A percentile compares a stretch with the other conserved stretches of the same genome.
phyloP scores from a whole-genome alignment of 1,140 invertebrate species.

The Batillaria attramentaria region DNA sequence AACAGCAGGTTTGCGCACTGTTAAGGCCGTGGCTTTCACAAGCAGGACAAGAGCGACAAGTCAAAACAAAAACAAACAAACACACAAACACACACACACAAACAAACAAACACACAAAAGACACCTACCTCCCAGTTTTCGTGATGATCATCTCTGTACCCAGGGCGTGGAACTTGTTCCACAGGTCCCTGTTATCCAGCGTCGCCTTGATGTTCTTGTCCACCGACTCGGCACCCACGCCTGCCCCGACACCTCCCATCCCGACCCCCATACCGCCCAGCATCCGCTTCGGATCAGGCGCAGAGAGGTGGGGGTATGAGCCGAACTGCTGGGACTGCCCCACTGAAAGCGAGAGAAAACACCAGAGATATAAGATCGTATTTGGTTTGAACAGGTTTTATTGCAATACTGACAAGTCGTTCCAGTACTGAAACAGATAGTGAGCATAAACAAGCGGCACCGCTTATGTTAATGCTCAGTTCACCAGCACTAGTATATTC shows the following conservation, averaged over 20 bases:
- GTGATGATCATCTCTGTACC: constrained; percentile 99
- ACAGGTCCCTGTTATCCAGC: constrained; percentile 81
- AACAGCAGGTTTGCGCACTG: too few species aligned
- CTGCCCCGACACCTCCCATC: constrained; percentile 24
- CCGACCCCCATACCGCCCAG: constrained; percentile 47
- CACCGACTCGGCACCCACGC: constrained; percentile 45
- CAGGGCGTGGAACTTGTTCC: constrained; percentile 98
- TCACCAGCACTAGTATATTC: too few species aligned
- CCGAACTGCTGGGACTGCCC: constrained; percentile 66
- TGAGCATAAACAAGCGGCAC: too few species aligned
- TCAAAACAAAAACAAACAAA: background rate
- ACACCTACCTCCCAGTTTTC: constrained; percentile 95
- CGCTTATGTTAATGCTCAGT: too few species aligned
- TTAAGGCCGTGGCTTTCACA: too few species aligned
- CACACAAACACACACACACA: background rate
- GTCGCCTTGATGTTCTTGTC: constrained; percentile 69
- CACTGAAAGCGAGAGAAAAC: constrained; percentile 35
- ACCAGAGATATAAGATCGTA: background rate
- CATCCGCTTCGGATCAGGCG: constrained; percentile 48
- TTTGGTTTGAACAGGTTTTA: background rate
- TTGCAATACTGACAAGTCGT: too few species aligned
- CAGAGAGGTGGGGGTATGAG: constrained; percentile 58
- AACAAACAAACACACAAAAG: constrained; percentile 8
- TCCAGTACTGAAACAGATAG: too few species aligned
- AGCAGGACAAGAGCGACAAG: background rate